Conservation (phyloP, 2,113 vertebrate genomes). For the Aspidoscelis tigris region DNA sequence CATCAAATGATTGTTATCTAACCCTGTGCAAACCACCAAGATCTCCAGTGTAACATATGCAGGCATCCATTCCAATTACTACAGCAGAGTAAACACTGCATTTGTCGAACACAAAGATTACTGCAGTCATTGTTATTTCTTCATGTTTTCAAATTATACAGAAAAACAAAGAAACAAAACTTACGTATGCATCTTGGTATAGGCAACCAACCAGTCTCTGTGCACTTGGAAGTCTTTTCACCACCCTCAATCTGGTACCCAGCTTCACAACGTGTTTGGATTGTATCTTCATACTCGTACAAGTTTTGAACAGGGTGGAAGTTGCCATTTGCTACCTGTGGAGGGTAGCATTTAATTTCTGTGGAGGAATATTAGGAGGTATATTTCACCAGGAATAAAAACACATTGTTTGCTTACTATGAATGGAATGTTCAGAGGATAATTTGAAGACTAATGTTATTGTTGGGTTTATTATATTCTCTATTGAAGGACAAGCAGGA, state of each 20-base stretch:
- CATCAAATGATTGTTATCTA: not conserved
- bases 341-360: slow-evolving; percentile 64
- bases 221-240: slow-evolving; percentile 49
- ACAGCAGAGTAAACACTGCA: not conserved
- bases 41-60: not conserved
- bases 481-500: too few relatives aligned
- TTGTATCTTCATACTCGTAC: slow-evolving; percentile 21
- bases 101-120: not conserved
- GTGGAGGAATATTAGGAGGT: slow-evolving; percentile 26
- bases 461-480: too few relatives aligned
- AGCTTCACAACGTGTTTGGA: slow-evolving; percentile 33
- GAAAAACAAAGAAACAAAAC: slow-evolving; percentile 45
- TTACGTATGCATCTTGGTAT: slow-evolving; percentile 68
- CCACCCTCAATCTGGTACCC: slow-evolving; percentile 27
- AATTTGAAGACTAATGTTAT: too few relatives aligned
- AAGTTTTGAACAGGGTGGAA: slow-evolving; percentile 29
- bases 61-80: too few relatives aligned
- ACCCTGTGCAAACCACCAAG: not conserved
- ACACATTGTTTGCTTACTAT: too few relatives aligned
- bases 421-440: too few relatives aligned
- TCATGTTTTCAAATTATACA: not conserved
- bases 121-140: not conserved
- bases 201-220: slow-evolving; percentile 63
- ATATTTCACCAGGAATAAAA: not conserved
- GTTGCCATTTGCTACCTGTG: slow-evolving; percentile 55